These are phyloP conservation scores for Chroicocephalus ridibundus DNA, from an alignment of 2,113 vertebrate species.

Conservation along the genomic window DNA sequence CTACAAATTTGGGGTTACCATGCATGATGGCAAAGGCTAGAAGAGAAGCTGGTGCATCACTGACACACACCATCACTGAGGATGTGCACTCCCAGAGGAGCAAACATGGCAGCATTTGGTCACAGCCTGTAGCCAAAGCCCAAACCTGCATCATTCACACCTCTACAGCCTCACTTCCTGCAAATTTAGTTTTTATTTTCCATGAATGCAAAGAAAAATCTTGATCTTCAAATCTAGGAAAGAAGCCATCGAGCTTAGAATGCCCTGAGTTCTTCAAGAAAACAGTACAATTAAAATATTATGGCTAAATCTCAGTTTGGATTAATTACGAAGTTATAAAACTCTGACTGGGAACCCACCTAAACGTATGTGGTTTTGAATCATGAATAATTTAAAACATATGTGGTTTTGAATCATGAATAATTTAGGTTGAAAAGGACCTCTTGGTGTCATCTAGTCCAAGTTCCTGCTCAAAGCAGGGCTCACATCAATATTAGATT, in stretches of 20 bases:
- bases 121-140: neutral
- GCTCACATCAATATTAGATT: neutral
- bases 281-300: neutral
- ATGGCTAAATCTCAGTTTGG: neutral
- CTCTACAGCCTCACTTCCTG: neutral
- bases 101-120: neutral
- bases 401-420: neutral
- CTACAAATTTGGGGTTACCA: neutral
- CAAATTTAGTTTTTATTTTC: neutral
- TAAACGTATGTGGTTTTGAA: neutral
- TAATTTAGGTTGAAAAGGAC: neutral
- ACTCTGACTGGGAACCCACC: neutral
- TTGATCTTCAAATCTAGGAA: neutral
- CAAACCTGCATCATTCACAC: neutral
- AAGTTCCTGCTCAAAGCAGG: neutral
- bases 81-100: neutral
- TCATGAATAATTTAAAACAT: neutral
- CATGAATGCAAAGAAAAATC: neutral
- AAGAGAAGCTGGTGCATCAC: neutral
- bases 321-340: neutral
- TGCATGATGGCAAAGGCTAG: neutral
- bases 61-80: neutral
- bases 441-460: neutral
- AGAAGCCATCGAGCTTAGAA: neutral
- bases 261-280: neutral